Evolutionary conservation across 2,888 invertebrate species (phyloP).

Genomic region (Pteria penguin): DNA sequence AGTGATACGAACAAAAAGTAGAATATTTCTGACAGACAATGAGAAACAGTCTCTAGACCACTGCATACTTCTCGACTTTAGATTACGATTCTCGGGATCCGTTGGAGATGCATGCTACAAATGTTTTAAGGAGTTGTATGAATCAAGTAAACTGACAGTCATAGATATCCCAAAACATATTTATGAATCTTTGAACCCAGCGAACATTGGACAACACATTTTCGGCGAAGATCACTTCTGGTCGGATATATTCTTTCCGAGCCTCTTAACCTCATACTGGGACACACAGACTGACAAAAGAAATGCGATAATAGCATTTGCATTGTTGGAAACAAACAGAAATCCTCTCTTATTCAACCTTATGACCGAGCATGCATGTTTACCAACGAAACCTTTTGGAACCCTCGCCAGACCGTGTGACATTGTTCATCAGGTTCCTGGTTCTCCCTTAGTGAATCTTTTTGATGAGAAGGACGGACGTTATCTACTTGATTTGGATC

Average conservation of each 20-base stretch:
- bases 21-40: too few relatives aligned
- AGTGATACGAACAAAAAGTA: too few relatives aligned
- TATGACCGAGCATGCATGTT: too few relatives aligned
- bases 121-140: slow-evolving; percentile 32
- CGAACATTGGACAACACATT: not conserved
- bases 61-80: not conserved
- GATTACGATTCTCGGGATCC: not conserved
- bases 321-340: too few relatives aligned
- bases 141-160: not conserved
- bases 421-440: not conserved
- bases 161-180: not conserved
- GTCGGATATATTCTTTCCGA: not conserved
- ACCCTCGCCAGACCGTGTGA: not conserved
- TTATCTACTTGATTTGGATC: not conserved
- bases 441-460: not conserved
- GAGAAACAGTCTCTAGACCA: too few relatives aligned
- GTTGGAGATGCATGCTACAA: not conserved
- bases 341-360: too few relatives aligned
- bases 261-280: not conserved
- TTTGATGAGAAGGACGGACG: not conserved
- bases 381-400: not conserved
- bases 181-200: not conserved
- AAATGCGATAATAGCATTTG: not conserved
- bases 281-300: not conserved
- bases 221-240: not conserved